A percentile compares a stretch with the other conserved stretches of the same genome.
These are phyloP conservation scores for Ophion slaviceki DNA, from an alignment of 2,888 invertebrate genomes.

Conservation along the genomic window DNA sequence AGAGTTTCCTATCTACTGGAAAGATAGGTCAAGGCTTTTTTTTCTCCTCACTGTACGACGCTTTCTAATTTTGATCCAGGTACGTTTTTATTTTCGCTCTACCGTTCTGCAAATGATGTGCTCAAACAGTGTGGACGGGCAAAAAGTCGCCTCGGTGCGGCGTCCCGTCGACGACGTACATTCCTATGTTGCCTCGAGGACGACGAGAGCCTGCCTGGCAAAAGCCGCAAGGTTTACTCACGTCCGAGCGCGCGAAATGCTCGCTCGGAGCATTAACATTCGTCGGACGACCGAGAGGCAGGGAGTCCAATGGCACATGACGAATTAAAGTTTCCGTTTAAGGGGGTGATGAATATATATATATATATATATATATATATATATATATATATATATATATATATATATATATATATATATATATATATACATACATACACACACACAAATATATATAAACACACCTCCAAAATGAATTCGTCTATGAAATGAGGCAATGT, in stretches of 20 bases:
- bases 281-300: conserved; percentile 57
- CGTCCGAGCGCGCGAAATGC: conserved; percentile 57
- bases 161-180: conserved; percentile 29
- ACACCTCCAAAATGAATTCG: no score
- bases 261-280: conserved; percentile 63
- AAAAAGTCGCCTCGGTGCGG: neutral
- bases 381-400: no score
- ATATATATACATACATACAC: no score
- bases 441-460: no score
- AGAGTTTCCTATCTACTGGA: no score
- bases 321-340: conserved; percentile 50
- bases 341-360: no score
- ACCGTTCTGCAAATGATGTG: neutral
- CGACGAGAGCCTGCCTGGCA: conserved; percentile 50
- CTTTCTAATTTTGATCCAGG: no score
- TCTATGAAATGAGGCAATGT: no score
- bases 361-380: no score
- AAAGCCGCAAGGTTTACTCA: conserved; percentile 64
- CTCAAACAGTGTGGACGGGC: neutral
- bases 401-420: no score
- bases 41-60: no score
- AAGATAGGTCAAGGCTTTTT: no score
- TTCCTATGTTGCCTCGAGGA: conserved; percentile 60
- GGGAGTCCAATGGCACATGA: conserved; percentile 61
- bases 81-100: neutral